Percentiles rank a stretch among this genome's conserved stretches.
phyloP scores from a whole-genome alignment of 2,888 invertebrate species.

The Epinotia ramella region DNA sequence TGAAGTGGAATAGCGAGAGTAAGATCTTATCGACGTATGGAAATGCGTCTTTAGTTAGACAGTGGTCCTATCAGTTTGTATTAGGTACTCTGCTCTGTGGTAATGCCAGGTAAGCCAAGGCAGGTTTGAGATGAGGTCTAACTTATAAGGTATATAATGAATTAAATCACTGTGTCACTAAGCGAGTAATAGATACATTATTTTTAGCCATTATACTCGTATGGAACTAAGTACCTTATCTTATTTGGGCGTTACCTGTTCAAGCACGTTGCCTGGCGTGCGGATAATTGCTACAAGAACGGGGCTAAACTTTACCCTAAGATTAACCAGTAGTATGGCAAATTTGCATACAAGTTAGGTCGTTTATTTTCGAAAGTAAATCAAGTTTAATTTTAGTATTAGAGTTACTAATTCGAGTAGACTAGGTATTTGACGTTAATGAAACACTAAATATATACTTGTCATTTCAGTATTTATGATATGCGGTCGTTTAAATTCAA shows the following conservation, averaged over 20 bases:
- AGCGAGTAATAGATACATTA: not conserved
- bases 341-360: slow-evolving; percentile 37
- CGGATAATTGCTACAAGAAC: slow-evolving; percentile 36
- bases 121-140: too few species aligned
- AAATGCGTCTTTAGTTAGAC: too few species aligned
- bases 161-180: too few species aligned
- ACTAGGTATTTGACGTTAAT: not conserved
- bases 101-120: too few species aligned
- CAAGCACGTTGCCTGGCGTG: slow-evolving; percentile 35
- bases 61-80: too few species aligned
- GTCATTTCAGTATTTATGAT: not conserved
- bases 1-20: too few species aligned
- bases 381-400: slow-evolving; percentile 1
- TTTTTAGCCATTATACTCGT: not conserved
- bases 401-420: not conserved
- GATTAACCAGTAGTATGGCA: slow-evolving; percentile 33
- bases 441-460: not conserved
- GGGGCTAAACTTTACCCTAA: slow-evolving; percentile 40
- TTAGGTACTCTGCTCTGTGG: too few species aligned
- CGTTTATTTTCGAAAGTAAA: slow-evolving; percentile 26
- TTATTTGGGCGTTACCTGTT: slow-evolving; percentile 22
- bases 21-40: too few species aligned
- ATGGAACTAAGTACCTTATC: not conserved
- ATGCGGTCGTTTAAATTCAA: too few species aligned
- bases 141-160: too few species aligned